phyloP scores from a whole-genome alignment of 2,888 invertebrate genomes.

The Spodoptera exigua region DNA sequence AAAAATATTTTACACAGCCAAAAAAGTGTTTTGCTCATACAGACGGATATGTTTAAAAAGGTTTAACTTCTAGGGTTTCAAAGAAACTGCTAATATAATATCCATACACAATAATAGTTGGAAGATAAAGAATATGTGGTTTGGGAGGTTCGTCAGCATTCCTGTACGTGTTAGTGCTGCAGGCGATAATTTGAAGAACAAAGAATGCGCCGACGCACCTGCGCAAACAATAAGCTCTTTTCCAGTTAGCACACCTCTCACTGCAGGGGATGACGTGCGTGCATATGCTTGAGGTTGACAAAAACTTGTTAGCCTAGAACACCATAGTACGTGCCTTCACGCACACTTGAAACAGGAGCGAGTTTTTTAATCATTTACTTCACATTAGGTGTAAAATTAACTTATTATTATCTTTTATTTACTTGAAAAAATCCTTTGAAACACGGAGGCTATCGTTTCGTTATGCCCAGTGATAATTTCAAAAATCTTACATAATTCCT shows the following conservation, averaged over 20 bases:
- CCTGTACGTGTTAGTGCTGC: conserved; percentile 64
- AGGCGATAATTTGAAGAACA: conserved; percentile 86
- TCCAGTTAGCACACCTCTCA: conserved; percentile 74
- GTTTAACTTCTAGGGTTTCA: background rate
- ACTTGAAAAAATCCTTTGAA: conserved; percentile 6
- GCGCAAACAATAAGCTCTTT: conserved; percentile 82
- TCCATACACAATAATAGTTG: conserved; percentile 14
- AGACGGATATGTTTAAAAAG: conserved; percentile 9
- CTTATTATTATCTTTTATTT: too few relatives aligned
- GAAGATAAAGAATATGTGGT: conserved; percentile 33
- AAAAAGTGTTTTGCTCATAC: background rate
- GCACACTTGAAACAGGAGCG: conserved; percentile 10
- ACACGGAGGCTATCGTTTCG: too few relatives aligned
- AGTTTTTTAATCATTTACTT: conserved; percentile 2
- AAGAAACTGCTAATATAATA: conserved; percentile 6
- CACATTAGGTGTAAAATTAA: too few relatives aligned
- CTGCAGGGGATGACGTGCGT: conserved; percentile 63
- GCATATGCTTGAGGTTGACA: conserved; percentile 25
- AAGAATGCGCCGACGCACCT: conserved; percentile 82
- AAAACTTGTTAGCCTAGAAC: conserved; percentile 36
- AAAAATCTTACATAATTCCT: conserved; percentile 57
- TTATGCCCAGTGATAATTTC: conserved; percentile 45
- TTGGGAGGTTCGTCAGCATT: conserved; percentile 51
- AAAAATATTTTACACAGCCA: too few relatives aligned
- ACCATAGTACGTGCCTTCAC: conserved; percentile 21